These are phyloP conservation scores for Vanessa cardui DNA, from an alignment of 2,888 invertebrate species.

Conservation along the genomic window DNA sequence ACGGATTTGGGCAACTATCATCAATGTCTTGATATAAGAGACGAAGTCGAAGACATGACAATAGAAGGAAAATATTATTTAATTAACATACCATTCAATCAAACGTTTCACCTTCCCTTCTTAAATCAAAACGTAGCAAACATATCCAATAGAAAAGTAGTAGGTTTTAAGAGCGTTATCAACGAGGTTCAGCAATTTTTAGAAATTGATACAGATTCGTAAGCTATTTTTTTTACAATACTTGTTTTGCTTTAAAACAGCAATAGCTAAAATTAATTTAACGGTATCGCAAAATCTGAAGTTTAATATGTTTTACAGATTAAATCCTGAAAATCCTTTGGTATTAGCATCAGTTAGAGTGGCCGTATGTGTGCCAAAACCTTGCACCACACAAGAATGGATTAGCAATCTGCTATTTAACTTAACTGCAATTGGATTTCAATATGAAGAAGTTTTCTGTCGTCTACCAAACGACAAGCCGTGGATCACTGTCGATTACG, in stretches of 20 bases:
- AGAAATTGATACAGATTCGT: constrained; percentile 16
- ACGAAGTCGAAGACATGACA: constrained; percentile 36
- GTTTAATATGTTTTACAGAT: constrained; percentile 26
- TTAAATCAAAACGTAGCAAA: constrained; percentile 9
- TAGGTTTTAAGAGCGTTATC: constrained; percentile 1
- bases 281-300: no score
- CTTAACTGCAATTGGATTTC: constrained; percentile 44
- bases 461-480: constrained; percentile 68
- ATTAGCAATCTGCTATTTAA: constrained; percentile 49
- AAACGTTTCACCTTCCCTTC: constrained; percentile 42
- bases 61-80: constrained; percentile 61
- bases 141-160: constrained; percentile 20
- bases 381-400: constrained; percentile 59
- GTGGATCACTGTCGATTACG: constrained; percentile 65
- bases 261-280: no score
- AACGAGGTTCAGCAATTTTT: neutral
- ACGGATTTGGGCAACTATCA: constrained; percentile 55
- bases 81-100: constrained; percentile 47
- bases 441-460: constrained; percentile 56
- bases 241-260: neutral
- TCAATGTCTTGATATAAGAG: constrained; percentile 51
- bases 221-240: neutral
- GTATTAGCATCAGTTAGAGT: constrained; percentile 44
- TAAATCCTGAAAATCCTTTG: constrained; percentile 28
- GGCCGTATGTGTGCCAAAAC: constrained; percentile 64